Base-by-base conservation (phyloP, 2,113 vertebrate species). In the Chrysochloris asiatica region DNA sequence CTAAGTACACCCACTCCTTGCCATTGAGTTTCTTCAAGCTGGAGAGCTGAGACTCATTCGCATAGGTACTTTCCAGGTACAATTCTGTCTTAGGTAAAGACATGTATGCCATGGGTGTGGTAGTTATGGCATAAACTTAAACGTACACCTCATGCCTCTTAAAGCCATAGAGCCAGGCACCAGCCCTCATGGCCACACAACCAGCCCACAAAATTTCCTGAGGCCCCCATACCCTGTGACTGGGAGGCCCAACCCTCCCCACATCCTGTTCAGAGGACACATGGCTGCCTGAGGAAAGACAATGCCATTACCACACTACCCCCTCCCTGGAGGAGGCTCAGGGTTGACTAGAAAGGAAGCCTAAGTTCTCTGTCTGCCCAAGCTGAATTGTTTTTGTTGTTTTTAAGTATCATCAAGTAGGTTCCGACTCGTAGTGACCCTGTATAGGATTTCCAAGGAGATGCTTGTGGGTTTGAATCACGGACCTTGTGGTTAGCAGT, bases 201-300 rank as follows among this genome's bases (percentile, higher is more conserved):
- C 30, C 54, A 92, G 73, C 52, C 65, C 79, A 92, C 69, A n/a
- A n/a, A n/a, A n/a, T 95, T 95, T 92, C 78, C 91, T 4, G 2
- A 0, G 7, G 12, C 92, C 89, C 91, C 82, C 50, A 93, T 78
- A 95, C 91, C 81, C 87, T 85, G 84, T 95, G 87, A 96, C 93
- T 93, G 50, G 43, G 91, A 56, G 54, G 79, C 89, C 92, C 93
- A 94, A 75, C 84, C 87, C 84, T 93, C 69, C 81, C 95, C 95
- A 97, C 96, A 97, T 97, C 96, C 96, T 96, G 95, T 97, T 94
- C 95, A 95, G 91, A 97, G 89, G 95, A 93, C 95, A 92, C n/a
- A 33, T 89, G 92, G 69, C 33, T 90, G 95, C 89, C 89, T 85
- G 91, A 65, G 94, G 92, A 96, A 95, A 97, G 95, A 95, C 94